Evolutionary conservation across 1,140 invertebrate species (phyloP).

Genomic region (Macrostomum lignano): DNA sequence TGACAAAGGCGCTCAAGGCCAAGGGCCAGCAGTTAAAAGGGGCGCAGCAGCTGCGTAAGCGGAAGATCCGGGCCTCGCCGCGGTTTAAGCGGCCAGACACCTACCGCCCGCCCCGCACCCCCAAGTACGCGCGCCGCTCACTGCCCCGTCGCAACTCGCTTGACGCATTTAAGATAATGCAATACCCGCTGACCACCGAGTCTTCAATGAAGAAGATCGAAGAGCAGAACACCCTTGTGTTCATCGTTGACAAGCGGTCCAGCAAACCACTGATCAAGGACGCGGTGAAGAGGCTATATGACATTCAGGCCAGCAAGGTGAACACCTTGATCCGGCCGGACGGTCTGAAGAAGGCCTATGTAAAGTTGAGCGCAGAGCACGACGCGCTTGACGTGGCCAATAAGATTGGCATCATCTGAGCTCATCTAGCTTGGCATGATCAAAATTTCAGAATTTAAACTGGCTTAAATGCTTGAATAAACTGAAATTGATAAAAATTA

Average conservation of each 20-base stretch:
- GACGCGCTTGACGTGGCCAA: slow-evolving; percentile 97
- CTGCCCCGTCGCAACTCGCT: neutral
- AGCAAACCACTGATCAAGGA: slow-evolving; percentile 87
- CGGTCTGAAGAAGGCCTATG: slow-evolving; percentile 96
- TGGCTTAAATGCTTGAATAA: no score
- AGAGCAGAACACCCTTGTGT: slow-evolving; percentile 95
- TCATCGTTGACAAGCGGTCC: slow-evolving; percentile 75
- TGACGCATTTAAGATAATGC: slow-evolving; percentile 40
- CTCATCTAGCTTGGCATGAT: no score
- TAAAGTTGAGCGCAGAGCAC: slow-evolving; percentile 72
- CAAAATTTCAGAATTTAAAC: no score
- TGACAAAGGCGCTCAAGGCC: no score
- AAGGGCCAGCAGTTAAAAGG: no score
- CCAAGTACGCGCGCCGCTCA: slow-evolving; percentile 46
- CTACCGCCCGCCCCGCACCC: slow-evolving; percentile 51
- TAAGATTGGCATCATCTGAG: slow-evolving; percentile 32
- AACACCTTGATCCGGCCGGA: slow-evolving; percentile 86
- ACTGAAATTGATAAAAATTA: no score
- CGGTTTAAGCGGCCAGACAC: slow-evolving; percentile 76
- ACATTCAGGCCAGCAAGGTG: slow-evolving; percentile 89
- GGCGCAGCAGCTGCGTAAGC: no score
- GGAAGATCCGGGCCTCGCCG: slow-evolving; percentile 71
- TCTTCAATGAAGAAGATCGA: slow-evolving; percentile 99
- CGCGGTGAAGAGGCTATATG: slow-evolving; percentile 77
- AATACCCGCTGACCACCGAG: slow-evolving; percentile 90